Evolutionary conservation across 2,113 vertebrate genomes (phyloP).

Genomic region (Rhinoderma darwinii): DNA sequence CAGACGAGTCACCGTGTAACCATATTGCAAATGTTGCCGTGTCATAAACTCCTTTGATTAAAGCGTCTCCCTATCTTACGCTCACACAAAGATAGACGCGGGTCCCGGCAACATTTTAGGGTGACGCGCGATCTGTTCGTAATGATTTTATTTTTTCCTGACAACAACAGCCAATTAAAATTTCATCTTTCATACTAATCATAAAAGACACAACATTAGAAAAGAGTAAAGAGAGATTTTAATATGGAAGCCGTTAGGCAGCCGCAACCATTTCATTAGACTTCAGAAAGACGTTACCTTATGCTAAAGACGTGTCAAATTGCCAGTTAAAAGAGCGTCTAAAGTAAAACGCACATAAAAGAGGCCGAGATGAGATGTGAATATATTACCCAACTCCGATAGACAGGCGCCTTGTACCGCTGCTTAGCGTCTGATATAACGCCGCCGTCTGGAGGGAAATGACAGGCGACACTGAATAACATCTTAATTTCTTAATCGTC

Average conservation of each 20-base stretch:
- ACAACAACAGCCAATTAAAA: conserved; percentile 66
- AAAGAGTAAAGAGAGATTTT: conserved; percentile 68
- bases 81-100: conserved; percentile 50
- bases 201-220: conserved; percentile 63
- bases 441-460: conserved; percentile 3
- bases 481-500: conserved; percentile 20
- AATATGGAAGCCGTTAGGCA: conserved; percentile 66
- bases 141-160: conserved; percentile 54
- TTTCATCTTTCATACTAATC: conserved; percentile 64
- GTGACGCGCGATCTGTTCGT: conserved; percentile 56
- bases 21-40: conserved; percentile 42
- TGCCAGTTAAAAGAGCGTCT: conserved; percentile 64
- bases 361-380: conserved; percentile 63
- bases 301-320: conserved; percentile 68
- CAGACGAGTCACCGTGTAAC: neutral
- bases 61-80: conserved; percentile 48
- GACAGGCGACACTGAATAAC: neutral
- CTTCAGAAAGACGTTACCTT: conserved; percentile 70
- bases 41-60: conserved; percentile 55
- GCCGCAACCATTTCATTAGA: conserved; percentile 67
- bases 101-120: conserved; percentile 42
- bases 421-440: conserved; percentile 31
- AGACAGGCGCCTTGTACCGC: conserved; percentile 52
- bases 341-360: conserved; percentile 68
- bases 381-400: conserved; percentile 63